Base-by-base conservation (phyloP, 1,140 invertebrate species). In the Drosophila sulfurigaster region DNA sequence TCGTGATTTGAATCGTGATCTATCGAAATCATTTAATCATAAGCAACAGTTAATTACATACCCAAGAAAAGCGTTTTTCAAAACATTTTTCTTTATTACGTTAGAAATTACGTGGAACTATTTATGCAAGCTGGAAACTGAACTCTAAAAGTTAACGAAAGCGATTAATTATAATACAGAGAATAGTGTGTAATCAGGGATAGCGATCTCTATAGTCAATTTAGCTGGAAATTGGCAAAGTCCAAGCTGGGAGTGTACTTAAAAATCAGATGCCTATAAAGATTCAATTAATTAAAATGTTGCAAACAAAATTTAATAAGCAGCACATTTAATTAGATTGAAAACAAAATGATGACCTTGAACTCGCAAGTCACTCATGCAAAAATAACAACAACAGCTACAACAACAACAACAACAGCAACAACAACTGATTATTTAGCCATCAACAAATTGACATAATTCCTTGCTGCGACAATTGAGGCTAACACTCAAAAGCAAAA, bases 391-490 rank as follows among this genome's bases (percentile, higher is more conserved):
- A 2, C 16, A 25, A 25, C 20, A 25, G 0, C 16, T 1, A 16
- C 20, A 25, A 25, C 20, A 25, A 3, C 16, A 16, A 16, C 20
- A 25, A 25, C 20, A 25, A 25, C 54, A 57, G 38, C 35, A 41
- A 25, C 46, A 38, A 48, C 70, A 66, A 64, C 67, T 58, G 73
- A 73, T 73, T 73, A 73, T 56, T 62, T 68, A 35, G 56, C 56
- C 64, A 63, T 43, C 66, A 35, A 69, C 72, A 57, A 68, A 63
- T 75, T 70, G 72, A 64, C 72, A 75, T 64, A 25, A 70, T 70
- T 70, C 15, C 35, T 38, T 46, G 35, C 57, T 51, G 49, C 38
- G 15, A 45, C 49, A 70, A 63, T 70, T 48, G 49, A 57, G 66
- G 35, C 62, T 72, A 66, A 66, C 48, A 59, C 63, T 58, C 13